Evolutionary conservation across 2,888 invertebrate species (phyloP), one percentile per base, ranked within the genome.

Genomic region (Heliconius charithonia): DNA sequence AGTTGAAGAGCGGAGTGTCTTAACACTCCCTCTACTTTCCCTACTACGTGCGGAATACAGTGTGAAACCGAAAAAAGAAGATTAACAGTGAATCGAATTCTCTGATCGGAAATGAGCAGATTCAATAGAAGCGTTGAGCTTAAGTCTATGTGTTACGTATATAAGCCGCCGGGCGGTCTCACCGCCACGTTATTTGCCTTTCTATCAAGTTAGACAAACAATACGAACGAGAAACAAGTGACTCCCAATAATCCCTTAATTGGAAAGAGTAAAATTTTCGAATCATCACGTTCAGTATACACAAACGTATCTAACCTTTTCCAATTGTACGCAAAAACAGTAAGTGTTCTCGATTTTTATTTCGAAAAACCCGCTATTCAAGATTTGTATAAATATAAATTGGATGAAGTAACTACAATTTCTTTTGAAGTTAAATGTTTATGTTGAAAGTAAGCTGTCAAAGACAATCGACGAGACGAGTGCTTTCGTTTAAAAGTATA

Each of bases 21-120:
- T 2, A 51, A 1, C 51, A 19, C 51, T 19, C 19, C 2, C 16
- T 19, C 51, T 19, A 6, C 51, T 6, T 51, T 6, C 51, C 0
- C 19, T 51, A 6, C 4, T 7, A 22, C 7, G 7, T 51, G 51
- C 51, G 19, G 51, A 19, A 51, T 51, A 22, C 0, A 51, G 19
- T 19, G 51, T 51, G 51, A 51, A 2, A 19, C 7, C 19, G 19
- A 51, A 6, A 92, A 25, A 25, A 25, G 25, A 62, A 19, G 19
- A 63, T 91, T 90, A 91, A 87, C 86, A 86, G 86, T 84, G 83
- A 90, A 91, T 91, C 87, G 89, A 91, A 91, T 90, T 87, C 84
- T 86, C 86, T 83, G 84, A 89, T 87, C 83, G 83, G 81, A 84
- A 86, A 86, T 87, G 86, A 87, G 86, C 86, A 87, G 86, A 89